These are phyloP conservation scores for Pelecanoides urinatrix DNA, from an alignment of 2,113 vertebrate species.

Conservation along the genomic window DNA sequence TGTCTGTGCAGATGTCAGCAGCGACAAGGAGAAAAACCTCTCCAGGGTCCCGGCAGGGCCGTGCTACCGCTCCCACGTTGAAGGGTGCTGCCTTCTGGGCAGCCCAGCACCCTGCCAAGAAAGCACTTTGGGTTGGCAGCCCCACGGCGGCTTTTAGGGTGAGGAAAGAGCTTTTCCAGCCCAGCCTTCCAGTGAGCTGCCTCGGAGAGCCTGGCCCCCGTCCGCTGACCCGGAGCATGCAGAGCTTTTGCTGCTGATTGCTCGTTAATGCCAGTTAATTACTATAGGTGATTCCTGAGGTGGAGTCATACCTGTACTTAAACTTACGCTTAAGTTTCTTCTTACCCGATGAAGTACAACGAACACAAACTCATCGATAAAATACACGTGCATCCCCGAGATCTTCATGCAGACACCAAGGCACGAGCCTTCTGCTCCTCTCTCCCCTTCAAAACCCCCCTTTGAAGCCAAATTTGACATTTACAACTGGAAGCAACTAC, in stretches of 20 bases:
- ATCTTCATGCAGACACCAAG: neutral
- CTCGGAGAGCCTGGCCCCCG: neutral
- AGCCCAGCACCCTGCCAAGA: neutral
- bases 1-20: neutral
- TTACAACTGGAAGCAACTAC: neutral
- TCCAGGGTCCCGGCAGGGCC: neutral
- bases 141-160: rapidly evolving
- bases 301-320: neutral
- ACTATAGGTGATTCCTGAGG: neutral
- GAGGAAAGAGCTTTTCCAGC: neutral
- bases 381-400: rapidly evolving
- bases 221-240: neutral
- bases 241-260: neutral
- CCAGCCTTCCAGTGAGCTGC: neutral
- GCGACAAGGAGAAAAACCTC: neutral
- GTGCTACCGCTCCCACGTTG: neutral
- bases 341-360: neutral
- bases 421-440: neutral
- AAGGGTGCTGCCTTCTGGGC: neutral
- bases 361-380: neutral
- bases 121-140: neutral
- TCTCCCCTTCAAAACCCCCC: neutral
- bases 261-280: neutral
- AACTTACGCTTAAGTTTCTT: neutral
- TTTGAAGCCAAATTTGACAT: neutral